Percentiles rank a stretch among this genome's conserved stretches.
Conservation (phyloP, 1,140 invertebrate genomes). For the Fopius arisanus region DNA sequence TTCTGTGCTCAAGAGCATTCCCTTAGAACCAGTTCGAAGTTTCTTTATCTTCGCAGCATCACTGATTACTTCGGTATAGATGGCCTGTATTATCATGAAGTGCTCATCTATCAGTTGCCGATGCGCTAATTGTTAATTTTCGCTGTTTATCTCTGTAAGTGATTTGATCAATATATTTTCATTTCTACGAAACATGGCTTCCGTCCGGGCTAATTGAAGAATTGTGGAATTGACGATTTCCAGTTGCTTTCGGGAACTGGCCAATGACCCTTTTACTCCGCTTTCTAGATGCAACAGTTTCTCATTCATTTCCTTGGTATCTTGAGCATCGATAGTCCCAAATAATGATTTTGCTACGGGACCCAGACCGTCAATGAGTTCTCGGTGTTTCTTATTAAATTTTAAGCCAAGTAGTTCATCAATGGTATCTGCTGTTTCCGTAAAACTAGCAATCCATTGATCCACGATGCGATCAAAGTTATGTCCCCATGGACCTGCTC, state of each 20-base stretch:
- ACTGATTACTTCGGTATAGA: neutral
- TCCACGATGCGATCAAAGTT: too few relatives aligned
- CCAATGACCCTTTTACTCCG: neutral
- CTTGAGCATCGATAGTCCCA: neutral
- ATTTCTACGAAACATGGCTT: neutral
- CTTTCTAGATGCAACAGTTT: neutral
- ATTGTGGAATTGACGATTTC: neutral
- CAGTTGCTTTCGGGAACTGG: neutral
- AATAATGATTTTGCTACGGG: too few relatives aligned
- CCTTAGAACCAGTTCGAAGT: neutral
- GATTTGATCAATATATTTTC: neutral
- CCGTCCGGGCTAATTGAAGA: neutral
- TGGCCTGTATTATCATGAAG: neutral
- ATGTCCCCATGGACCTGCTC: neutral
- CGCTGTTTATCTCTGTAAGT: neutral
- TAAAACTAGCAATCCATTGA: too few relatives aligned
- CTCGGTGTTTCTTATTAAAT: too few relatives aligned
- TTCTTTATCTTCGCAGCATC: neutral
- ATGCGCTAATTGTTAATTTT: neutral
- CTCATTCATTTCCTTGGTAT: neutral
- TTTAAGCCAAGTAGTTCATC: too few relatives aligned
- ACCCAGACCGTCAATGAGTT: too few relatives aligned
- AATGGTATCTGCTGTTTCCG: too few relatives aligned
- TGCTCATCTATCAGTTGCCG: neutral
- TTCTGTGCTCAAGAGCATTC: neutral